Evolutionary conservation across 2,113 vertebrate species (phyloP), one percentile per base, ranked within the genome.

Genomic region (Chlamydotis undulata): DNA sequence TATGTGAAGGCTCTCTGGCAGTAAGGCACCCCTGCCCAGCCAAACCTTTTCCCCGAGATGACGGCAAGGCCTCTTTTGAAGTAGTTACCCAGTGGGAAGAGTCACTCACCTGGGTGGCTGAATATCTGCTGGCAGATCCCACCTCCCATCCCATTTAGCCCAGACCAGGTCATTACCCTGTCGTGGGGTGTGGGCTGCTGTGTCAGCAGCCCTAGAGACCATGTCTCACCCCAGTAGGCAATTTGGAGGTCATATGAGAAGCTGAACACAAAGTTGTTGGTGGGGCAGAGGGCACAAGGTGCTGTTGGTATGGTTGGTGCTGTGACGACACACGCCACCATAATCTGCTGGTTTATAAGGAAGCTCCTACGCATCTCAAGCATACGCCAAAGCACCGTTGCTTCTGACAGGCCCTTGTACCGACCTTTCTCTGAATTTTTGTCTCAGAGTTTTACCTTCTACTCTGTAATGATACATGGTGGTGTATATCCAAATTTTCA

Each of bases 301-400:
- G 69, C 50, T 79, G 52, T 65, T 85, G 43, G 12, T 47, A 17
- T 21, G 37, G 10, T 4, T 74, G 33, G 33, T 49, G 31, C 7
- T 67, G 7, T 21, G 49, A n/a, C 0, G 0, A 35, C 25, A 7
- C 0, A 0, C 2, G 3, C 50, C 47, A 35, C 31, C 35, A 49
- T 4, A 9, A 5, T 39, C 65, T 61, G 25, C 35, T 5, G 0
- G 19, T 70, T n/a, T 71, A 14, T 86, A 61, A 77, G 59, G 33
- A 89, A 70, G 41, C 17, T 90, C 26, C 50, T 93, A 53, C 18
- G 33, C 22, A 23, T 69, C 41, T 47, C 33, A 71, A 45, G 10
- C 13, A 6, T 15, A 15, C 1, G 1, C 35, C 61, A 49, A 21
- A 84, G n/a, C 4, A 0, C 43, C 26, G 1, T 35, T 76, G 53